phyloP scores from a whole-genome alignment of 92 coral and sea anemone genomes.

The Actinostola sp. region DNA sequence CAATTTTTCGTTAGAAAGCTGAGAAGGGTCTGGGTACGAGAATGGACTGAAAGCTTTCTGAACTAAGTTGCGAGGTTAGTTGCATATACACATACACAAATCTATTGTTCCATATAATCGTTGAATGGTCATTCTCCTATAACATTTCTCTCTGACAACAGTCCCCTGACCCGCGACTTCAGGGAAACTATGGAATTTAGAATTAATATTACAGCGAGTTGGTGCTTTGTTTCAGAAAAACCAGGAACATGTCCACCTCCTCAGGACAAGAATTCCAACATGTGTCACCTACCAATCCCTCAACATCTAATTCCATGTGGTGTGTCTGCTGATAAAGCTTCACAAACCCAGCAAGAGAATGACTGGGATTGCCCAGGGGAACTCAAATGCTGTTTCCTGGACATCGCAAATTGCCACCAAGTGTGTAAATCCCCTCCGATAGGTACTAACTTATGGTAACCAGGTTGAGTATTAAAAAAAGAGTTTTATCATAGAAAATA shows the following conservation, averaged over 20 bases:
- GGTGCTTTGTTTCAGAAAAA: conserved; percentile 12
- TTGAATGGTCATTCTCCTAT: no score
- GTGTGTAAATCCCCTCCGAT: conserved; percentile 25
- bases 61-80: no score
- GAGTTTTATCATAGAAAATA: no score
- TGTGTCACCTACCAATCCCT: conserved; percentile 5
- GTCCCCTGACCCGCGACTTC: no score
- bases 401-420: conserved; percentile 14
- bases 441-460: not conserved
- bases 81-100: no score
- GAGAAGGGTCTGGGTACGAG: no score
- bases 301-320: conserved; percentile 25
- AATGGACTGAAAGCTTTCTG: no score
- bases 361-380: conserved; percentile 56
- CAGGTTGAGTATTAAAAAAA: no score
- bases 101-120: no score
- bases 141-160: no score
- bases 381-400: conserved; percentile 25
- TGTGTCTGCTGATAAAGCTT: conserved; percentile 14
- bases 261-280: not conserved
- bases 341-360: conserved; percentile 29
- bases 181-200: no score
- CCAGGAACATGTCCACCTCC: conserved; percentile 22
- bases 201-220: not conserved
- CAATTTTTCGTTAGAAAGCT: no score